phyloP scores from a whole-genome alignment of 2,888 invertebrate genomes.

The Coenonympha arcania region DNA sequence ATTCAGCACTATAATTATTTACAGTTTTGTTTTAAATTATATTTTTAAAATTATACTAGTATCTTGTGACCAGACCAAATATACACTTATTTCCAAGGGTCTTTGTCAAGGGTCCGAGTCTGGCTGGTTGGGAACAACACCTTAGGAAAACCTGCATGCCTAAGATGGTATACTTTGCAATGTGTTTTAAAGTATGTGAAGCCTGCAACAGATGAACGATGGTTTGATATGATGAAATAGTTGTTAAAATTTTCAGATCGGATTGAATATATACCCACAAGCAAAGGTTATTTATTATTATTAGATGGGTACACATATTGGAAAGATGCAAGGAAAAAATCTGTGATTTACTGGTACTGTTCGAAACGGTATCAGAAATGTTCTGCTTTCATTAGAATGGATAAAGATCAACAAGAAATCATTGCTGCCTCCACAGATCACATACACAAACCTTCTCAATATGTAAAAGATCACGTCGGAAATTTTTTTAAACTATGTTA shows the following conservation, averaged over 20 bases:
- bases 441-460: constrained; percentile 24
- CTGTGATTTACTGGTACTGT: constrained; percentile 34
- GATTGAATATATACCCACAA: constrained; percentile 29
- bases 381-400: constrained; percentile 32
- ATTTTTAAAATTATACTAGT: too few relatives aligned
- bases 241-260: constrained; percentile 15
- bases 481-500: constrained; percentile 15
- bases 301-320: constrained; percentile 37
- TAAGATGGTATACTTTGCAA: too few relatives aligned
- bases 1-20: too few relatives aligned
- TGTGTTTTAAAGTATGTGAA: too few relatives aligned
- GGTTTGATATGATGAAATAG: too few relatives aligned
- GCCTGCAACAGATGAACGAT: too few relatives aligned
- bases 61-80: too few relatives aligned
- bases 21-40: too few relatives aligned
- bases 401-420: constrained; percentile 23
- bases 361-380: constrained; percentile 32
- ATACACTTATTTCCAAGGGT: too few relatives aligned
- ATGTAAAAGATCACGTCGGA: constrained; percentile 12
- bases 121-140: too few relatives aligned
- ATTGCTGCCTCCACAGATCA: constrained; percentile 20
- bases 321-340: constrained; percentile 33
- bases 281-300: constrained; percentile 32
- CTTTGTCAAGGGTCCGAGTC: too few relatives aligned
- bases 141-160: too few relatives aligned